A percentile compares a stretch with the other conserved stretches of the same genome.
These are phyloP conservation scores for Strongylocentrotus purpuratus DNA, from an alignment of 35 echinoderm and acorn worm species.

Conservation along the genomic window DNA sequence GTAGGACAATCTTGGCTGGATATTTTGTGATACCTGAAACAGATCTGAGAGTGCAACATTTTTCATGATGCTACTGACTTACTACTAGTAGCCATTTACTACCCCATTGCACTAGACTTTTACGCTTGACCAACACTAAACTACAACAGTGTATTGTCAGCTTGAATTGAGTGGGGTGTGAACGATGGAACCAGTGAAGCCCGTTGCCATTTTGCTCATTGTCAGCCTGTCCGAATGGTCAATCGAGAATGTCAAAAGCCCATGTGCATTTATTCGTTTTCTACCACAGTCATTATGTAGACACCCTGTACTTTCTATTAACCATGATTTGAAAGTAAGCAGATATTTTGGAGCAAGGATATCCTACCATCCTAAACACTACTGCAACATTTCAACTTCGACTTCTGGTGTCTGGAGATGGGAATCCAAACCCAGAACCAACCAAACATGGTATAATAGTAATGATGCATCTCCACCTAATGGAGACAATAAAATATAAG, in stretches of 20 bases:
- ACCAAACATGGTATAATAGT: background rate
- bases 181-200: constrained; percentile 14
- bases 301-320: background rate
- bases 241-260: background rate
- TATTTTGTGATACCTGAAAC: too few relatives aligned
- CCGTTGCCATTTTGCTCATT: background rate
- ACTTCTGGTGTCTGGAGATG: too few relatives aligned
- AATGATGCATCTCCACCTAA: background rate
- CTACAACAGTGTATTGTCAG: too few relatives aligned
- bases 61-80: too few relatives aligned
- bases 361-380: background rate
- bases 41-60: too few relatives aligned
- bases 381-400: too few relatives aligned
- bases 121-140: too few relatives aligned
- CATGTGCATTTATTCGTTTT: background rate
- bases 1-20: too few relatives aligned
- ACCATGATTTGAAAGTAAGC: background rate
- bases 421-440: constrained; percentile 9
- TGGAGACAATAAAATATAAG: background rate
- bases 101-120: too few relatives aligned
- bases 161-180: too few relatives aligned
- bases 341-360: background rate
- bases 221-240: background rate
- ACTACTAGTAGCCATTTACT: too few relatives aligned
- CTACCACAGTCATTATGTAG: too few relatives aligned